Conservation (phyloP, 1,140 invertebrate species). For the Heliothis virescens region DNA sequence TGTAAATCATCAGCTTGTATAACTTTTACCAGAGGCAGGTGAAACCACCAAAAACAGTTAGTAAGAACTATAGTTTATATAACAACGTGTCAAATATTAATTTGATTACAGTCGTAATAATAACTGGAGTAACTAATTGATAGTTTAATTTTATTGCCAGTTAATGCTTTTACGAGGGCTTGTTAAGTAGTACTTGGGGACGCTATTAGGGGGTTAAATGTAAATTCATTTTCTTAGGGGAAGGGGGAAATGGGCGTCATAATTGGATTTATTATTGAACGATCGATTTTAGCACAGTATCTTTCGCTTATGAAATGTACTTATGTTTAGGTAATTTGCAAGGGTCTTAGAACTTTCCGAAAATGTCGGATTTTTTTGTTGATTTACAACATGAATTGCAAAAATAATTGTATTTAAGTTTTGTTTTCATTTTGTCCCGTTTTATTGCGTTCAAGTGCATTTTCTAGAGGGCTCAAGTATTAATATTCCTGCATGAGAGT, state of each 20-base stretch:
- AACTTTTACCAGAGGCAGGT: too few relatives aligned
- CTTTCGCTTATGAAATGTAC: too few relatives aligned
- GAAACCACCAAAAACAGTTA: too few relatives aligned
- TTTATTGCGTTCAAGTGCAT: conserved; percentile 8
- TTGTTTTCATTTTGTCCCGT: neutral
- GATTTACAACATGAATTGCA: too few relatives aligned
- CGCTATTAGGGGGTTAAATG: neutral
- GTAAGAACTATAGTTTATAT: neutral
- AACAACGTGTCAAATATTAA: neutral
- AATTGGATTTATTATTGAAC: too few relatives aligned
- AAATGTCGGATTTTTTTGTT: too few relatives aligned
- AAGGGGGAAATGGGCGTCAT: neutral
- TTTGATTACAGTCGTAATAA: conserved; percentile 6
- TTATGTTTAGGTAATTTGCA: too few relatives aligned
- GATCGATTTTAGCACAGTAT: too few relatives aligned
- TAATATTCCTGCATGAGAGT: too few relatives aligned
- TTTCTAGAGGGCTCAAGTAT: neutral
- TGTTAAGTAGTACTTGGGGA: conserved; percentile 22
- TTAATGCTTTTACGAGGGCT: conserved; percentile 1
- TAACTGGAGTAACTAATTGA: neutral
- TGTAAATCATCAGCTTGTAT: too few relatives aligned
- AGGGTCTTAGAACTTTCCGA: too few relatives aligned
- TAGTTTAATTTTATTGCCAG: conserved; percentile 24
- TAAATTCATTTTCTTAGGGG: conserved; percentile 1
- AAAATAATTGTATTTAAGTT: too few relatives aligned